Percentiles rank a stretch among this genome's conserved stretches.
phyloP scores from a whole-genome alignment of 2,888 invertebrate genomes.

The Rotaria magnacalcarata region DNA sequence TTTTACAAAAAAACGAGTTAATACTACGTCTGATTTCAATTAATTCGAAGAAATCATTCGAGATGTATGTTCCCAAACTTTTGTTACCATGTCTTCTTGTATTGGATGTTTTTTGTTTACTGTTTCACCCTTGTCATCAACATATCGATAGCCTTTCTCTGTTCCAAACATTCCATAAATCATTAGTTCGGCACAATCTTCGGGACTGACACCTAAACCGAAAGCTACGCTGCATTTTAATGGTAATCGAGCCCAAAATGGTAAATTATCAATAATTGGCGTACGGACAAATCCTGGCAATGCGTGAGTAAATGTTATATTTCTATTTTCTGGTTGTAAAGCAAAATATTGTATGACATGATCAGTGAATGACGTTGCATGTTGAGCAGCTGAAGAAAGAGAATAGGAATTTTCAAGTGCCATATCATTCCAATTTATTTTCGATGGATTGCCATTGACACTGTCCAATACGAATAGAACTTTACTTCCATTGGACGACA shows the following conservation, averaged over 20 bases:
- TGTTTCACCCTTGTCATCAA: too few relatives aligned
- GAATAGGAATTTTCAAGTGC: conserved; percentile 1
- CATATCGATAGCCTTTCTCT: not conserved
- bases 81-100: conserved; percentile 7
- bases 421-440: conserved; percentile 15
- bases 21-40: too few relatives aligned
- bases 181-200: conserved; percentile 15
- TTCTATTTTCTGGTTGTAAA: not conserved
- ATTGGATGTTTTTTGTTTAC: not conserved
- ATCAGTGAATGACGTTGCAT: conserved; percentile 2
- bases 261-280: not conserved
- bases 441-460: not conserved
- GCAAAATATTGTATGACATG: not conserved
- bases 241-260: conserved; percentile 10
- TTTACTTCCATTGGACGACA: not conserved
- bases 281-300: not conserved
- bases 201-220: not conserved
- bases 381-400: conserved; percentile 16
- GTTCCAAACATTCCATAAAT: conserved; percentile 14
- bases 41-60: not conserved
- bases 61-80: conserved; percentile 24
- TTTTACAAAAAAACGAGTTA: too few relatives aligned
- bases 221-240: not conserved
- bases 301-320: conserved; percentile 10
- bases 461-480: conserved; percentile 20